Conservation (phyloP, 2,797 vertebrate genomes). For the Rhabdophis nuchalis region DNA sequence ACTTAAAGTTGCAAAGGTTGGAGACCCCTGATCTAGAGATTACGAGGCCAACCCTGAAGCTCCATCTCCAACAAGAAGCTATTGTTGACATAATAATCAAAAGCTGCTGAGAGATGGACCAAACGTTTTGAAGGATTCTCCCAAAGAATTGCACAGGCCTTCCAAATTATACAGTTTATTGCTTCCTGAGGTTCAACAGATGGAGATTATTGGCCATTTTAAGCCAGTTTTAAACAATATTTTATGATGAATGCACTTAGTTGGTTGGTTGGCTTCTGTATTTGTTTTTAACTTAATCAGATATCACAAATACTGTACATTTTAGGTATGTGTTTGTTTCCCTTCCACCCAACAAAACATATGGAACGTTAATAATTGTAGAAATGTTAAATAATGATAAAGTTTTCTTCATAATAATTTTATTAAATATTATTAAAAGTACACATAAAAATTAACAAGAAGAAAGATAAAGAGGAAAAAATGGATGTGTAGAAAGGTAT, state of each 20-base stretch:
- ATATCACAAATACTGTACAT: not conserved
- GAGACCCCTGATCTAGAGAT: not conserved
- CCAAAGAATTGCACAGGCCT: not conserved
- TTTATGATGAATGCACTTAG: not conserved
- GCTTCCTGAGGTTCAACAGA: not conserved
- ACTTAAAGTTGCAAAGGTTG: no score
- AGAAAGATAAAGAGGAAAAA: no score
- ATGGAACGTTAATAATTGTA: not conserved
- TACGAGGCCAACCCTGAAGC: not conserved
- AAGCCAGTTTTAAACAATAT: not conserved
- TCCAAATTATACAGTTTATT: not conserved
- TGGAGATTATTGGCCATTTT: not conserved
- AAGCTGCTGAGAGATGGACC: not conserved
- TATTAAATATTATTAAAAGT: no score
- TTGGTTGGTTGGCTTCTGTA: not conserved
- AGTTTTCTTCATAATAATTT: no score
- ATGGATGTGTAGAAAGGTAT: no score
- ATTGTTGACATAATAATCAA: not conserved
- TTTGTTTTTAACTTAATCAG: not conserved
- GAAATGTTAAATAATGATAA: not conserved
- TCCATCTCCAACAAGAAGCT: not conserved
- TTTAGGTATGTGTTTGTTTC: not conserved
- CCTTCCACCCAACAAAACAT: not conserved
- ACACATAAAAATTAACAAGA: no score
- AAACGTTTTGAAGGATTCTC: not conserved